phyloP scores from a whole-genome alignment of 2,888 invertebrate species.

The Eupithecia inturbata region DNA sequence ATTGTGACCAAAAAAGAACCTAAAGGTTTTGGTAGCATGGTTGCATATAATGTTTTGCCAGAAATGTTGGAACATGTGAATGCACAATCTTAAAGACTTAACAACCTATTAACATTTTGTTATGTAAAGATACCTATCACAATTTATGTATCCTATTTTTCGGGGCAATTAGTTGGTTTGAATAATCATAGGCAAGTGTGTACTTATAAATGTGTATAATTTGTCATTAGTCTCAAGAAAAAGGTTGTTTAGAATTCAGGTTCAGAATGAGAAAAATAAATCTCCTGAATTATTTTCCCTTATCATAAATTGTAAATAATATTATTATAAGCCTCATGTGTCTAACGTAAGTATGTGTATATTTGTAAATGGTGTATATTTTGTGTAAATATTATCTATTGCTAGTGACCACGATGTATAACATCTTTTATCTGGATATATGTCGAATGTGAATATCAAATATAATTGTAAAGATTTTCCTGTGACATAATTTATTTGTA shows the following conservation, averaged over 20 bases:
- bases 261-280: background rate
- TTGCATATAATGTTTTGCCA: constrained; percentile 80
- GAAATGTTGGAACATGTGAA: constrained; percentile 81
- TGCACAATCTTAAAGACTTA: constrained; percentile 60
- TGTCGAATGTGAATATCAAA: constrained; percentile 78
- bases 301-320: background rate
- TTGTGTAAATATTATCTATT: constrained; percentile 48
- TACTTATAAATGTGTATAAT: background rate
- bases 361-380: constrained; percentile 54
- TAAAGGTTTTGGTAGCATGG: constrained; percentile 80
- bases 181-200: background rate
- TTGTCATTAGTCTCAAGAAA: background rate
- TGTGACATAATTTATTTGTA: constrained; percentile 80
- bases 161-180: background rate
- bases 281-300: background rate
- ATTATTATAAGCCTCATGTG: background rate
- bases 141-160: background rate
- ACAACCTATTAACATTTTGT: background rate
- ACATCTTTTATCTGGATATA: constrained; percentile 78
- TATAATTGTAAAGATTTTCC: constrained; percentile 70
- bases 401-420: constrained; percentile 61
- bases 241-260: background rate
- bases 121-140: background rate
- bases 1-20: constrained; percentile 82
- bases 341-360: constrained; percentile 49